phyloP scores from a whole-genome alignment of 2,888 invertebrate genomes.

The Polietes domitor region DNA sequence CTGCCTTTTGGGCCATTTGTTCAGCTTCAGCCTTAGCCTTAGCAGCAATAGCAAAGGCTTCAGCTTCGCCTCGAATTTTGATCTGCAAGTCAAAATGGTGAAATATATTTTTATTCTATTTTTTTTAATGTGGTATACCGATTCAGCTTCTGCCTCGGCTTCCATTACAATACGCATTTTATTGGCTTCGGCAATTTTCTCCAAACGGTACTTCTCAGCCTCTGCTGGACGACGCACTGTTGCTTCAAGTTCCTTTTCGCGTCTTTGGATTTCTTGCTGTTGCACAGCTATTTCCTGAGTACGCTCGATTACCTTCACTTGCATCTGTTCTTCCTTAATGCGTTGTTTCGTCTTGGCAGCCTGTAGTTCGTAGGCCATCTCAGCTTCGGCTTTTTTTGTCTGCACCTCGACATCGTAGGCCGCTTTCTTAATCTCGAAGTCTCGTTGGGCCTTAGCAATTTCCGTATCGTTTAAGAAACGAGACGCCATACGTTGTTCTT shows the following conservation, averaged over 20 bases:
- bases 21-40: conserved; percentile 98
- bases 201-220: conserved; percentile 94
- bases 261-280: conserved; percentile 96
- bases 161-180: conserved; percentile 93
- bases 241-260: conserved; percentile 95
- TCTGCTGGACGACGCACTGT: conserved; percentile 96
- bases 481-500: conserved; percentile 97
- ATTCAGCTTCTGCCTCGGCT: conserved; percentile 97
- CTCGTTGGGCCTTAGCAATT: conserved; percentile 97
- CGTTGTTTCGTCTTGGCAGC: conserved; percentile 97
- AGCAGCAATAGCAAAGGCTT: conserved; percentile 95
- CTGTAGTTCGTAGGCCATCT: conserved; percentile 95
- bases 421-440: conserved; percentile 98
- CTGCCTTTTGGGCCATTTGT: conserved; percentile 98
- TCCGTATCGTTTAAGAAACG: conserved; percentile 97
- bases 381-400: conserved; percentile 93
- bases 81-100: conserved; percentile 77
- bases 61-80: conserved; percentile 92
- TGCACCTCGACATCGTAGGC: conserved; percentile 98
- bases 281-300: conserved; percentile 96
- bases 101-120: too few species aligned
- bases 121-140: conserved; percentile 82
- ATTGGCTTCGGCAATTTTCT: conserved; percentile 97
- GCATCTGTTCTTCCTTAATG: conserved; percentile 98
- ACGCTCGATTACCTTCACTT: conserved; percentile 94